Percentiles rank a stretch among this genome's conserved stretches.
Evolutionary conservation across 2,888 invertebrate genomes (phyloP).

Genomic region (Ashinkailepas kermadecensis): DNA sequence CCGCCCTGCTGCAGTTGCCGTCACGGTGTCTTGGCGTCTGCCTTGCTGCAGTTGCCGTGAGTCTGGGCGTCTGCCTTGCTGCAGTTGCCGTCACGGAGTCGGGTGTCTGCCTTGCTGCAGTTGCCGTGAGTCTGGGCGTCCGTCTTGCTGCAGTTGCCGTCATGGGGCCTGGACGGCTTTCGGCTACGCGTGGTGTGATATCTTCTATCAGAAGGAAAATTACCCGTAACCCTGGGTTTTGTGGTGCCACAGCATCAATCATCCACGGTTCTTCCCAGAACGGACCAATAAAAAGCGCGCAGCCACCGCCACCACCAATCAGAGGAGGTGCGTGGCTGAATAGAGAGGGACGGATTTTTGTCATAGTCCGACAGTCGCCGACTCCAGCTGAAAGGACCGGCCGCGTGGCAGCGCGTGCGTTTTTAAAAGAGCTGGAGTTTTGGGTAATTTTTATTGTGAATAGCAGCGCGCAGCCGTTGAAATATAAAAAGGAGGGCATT

Average conservation of each 20-base stretch:
- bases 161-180: too few species aligned
- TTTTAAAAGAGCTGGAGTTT: conserved; percentile 21
- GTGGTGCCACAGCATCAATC: conserved; percentile 7
- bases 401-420: conserved; percentile 20
- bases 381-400: neutral
- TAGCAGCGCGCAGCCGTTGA: conserved; percentile 12
- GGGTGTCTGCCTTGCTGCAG: too few species aligned
- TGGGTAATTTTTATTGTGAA: conserved; percentile 22
- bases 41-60: too few species aligned
- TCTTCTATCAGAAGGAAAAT: neutral
- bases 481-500: conserved; percentile 20
- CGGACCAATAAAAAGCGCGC: conserved; percentile 13
- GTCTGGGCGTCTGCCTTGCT: too few species aligned
- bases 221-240: conserved; percentile 11
- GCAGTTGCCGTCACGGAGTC: too few species aligned
- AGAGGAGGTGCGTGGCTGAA: neutral
- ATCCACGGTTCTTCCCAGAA: neutral
- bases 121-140: too few species aligned
- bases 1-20: neutral
- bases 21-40: too few species aligned
- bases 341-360: conserved; percentile 12
- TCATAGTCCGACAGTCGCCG: neutral
- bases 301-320: neutral
- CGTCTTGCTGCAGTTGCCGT: too few species aligned
- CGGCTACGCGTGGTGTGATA: neutral